Evolutionary conservation across 1,140 invertebrate genomes (phyloP).

Genomic region (Cyrtorhinus lividipennis): DNA sequence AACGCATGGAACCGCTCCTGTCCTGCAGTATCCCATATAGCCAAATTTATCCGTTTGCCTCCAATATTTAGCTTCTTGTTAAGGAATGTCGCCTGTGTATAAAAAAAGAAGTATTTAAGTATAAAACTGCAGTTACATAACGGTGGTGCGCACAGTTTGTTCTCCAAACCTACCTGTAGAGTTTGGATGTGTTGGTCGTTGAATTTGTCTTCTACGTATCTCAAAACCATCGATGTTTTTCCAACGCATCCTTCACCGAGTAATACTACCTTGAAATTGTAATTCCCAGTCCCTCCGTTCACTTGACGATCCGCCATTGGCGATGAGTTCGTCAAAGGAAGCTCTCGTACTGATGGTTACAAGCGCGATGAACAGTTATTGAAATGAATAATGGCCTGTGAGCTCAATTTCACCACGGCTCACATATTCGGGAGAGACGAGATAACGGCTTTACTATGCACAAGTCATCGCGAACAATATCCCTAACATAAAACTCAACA

Average conservation of each 20-base stretch:
- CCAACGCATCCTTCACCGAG: conserved; percentile 96
- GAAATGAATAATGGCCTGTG: too few relatives aligned
- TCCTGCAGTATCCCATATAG: conserved; percentile 98
- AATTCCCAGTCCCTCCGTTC: conserved; percentile 21
- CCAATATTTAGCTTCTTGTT: conserved; percentile 90
- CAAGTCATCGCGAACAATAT: neutral
- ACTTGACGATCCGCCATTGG: neutral
- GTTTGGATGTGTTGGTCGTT: conserved; percentile 85
- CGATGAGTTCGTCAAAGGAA: too few relatives aligned
- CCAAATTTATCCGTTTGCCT: conserved; percentile 75
- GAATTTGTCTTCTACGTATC: conserved; percentile 96
- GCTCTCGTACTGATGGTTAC: too few relatives aligned
- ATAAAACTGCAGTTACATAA: neutral
- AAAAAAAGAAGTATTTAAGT: conserved; percentile 22
- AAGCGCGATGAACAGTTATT: too few relatives aligned
- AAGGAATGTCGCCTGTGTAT: conserved; percentile 81
- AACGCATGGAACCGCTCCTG: conserved; percentile 92
- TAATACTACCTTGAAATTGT: conserved; percentile 88
- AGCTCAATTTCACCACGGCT: too few relatives aligned
- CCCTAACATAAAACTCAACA: neutral
- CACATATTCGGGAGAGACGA: too few relatives aligned
- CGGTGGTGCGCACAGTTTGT: neutral
- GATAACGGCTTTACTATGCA: neutral
- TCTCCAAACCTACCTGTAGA: conserved; percentile 82
- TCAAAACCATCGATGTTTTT: conserved; percentile 86